Conservation (phyloP, 2,888 invertebrate species). For the Sinhomidia bicolor region DNA sequence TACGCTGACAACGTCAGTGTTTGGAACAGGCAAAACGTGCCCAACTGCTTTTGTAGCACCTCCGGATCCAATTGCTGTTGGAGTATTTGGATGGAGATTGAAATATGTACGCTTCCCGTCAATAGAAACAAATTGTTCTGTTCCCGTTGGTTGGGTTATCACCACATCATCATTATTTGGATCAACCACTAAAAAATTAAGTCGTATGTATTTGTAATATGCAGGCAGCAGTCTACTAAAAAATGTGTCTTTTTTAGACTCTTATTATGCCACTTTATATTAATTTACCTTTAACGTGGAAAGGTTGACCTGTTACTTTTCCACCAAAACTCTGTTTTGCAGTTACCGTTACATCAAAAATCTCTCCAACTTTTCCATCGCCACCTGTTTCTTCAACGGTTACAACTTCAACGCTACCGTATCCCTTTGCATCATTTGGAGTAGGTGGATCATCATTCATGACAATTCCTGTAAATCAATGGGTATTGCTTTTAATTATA, state of each 20-base stretch:
- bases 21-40: constrained; percentile 65
- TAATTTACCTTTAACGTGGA: constrained; percentile 83
- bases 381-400: constrained; percentile 82
- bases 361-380: constrained; percentile 83
- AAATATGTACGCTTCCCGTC: constrained; percentile 95
- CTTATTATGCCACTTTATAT: background rate
- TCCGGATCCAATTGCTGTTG: constrained; percentile 81
- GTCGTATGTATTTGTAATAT: background rate
- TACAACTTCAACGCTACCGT: constrained; percentile 82
- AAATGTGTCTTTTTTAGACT: no score
- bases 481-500: no score
- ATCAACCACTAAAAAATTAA: no score
- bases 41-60: constrained; percentile 75
- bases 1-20: constrained; percentile 56
- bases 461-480: constrained; percentile 88
- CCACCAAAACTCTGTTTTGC: constrained; percentile 92
- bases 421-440: constrained; percentile 82
- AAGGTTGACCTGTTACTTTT: constrained; percentile 82
- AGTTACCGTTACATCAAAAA: constrained; percentile 93
- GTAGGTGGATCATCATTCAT: constrained; percentile 89
- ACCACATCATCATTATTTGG: constrained; percentile 83
- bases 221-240: background rate
- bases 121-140: constrained; percentile 94
- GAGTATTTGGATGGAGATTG: constrained; percentile 86
- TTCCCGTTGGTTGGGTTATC: constrained; percentile 88